These are phyloP conservation scores for Sceloporus tristichus DNA, from an alignment of 2,113 vertebrate genomes.

Conservation along the genomic window DNA sequence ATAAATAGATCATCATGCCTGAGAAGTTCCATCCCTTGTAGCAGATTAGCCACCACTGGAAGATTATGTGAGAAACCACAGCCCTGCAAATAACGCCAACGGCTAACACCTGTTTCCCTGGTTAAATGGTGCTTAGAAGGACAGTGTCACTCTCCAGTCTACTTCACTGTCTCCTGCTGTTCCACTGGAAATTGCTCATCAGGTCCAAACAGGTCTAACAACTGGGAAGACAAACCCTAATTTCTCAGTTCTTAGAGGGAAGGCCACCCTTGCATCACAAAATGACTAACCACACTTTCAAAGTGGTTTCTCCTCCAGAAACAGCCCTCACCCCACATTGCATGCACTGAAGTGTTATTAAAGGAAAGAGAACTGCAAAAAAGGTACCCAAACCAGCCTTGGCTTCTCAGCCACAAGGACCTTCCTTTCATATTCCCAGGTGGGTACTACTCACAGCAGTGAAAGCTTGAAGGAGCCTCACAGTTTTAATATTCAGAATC, in stretches of 20 bases:
- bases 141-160: slow-evolving; percentile 29
- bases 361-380: slow-evolving; percentile 51
- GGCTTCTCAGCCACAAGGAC: not conserved
- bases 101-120: slow-evolving; percentile 47
- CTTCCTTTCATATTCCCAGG: not conserved
- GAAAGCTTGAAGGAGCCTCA: not conserved
- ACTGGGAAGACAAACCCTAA: slow-evolving; percentile 22
- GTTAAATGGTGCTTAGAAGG: slow-evolving; percentile 49
- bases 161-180: not conserved
- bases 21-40: slow-evolving; percentile 61
- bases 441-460: not conserved
- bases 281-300: slow-evolving; percentile 45
- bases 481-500: not conserved
- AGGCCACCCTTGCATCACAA: slow-evolving; percentile 8
- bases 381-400: not conserved
- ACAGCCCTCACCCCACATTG: slow-evolving; percentile 37
- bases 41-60: slow-evolving; percentile 52
- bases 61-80: slow-evolving; percentile 64
- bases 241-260: slow-evolving; percentile 27
- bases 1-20: slow-evolving; percentile 64
- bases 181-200: slow-evolving; percentile 45
- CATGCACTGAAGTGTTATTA: not conserved
- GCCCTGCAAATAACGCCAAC: slow-evolving; percentile 50
- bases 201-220: slow-evolving; percentile 32
- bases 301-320: slow-evolving; percentile 47